Conservation (phyloP, 2,113 vertebrate genomes). For the Morone saxatilis region DNA sequence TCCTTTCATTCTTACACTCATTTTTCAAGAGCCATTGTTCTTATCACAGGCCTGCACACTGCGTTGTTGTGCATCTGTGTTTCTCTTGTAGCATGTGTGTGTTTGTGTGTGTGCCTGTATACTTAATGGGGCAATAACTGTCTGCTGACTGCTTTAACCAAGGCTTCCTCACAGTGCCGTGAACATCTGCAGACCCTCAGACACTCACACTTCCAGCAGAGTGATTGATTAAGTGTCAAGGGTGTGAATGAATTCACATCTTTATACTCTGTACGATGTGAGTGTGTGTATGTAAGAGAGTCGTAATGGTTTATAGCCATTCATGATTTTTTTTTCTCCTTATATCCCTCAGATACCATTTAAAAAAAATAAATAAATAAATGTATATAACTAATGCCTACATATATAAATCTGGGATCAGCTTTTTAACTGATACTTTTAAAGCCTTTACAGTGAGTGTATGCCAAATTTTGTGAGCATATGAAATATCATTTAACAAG, state of each 20-base stretch:
- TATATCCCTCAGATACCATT: not conserved
- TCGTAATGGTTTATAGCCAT: not conserved
- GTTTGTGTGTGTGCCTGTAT: not conserved
- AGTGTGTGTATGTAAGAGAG: constrained; percentile 13
- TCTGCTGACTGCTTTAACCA: constrained; percentile 53
- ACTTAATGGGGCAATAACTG: constrained; percentile 49
- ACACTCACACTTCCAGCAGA: constrained; percentile 39
- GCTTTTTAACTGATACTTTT: not conserved
- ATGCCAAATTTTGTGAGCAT: not conserved
- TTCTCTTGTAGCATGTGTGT: constrained; percentile 1
- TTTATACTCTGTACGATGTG: constrained; percentile 1
- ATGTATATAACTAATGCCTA: not conserved
- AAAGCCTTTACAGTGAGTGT: not conserved
- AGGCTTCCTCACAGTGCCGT: constrained; percentile 36
- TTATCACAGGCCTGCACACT: constrained; percentile 11
- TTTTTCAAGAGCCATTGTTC: constrained; percentile 2
- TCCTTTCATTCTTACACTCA: not conserved
- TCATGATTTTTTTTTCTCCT: not conserved
- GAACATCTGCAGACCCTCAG: constrained; percentile 57
- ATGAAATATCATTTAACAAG: not conserved
- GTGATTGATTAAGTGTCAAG: constrained; percentile 59
- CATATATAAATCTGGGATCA: not conserved
- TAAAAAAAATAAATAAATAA: not conserved
- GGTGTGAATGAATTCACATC: constrained; percentile 27
- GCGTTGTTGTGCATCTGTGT: not conserved